phyloP scores from a whole-genome alignment of 2,888 invertebrate species.

The Meiosimyza decipiens region DNA sequence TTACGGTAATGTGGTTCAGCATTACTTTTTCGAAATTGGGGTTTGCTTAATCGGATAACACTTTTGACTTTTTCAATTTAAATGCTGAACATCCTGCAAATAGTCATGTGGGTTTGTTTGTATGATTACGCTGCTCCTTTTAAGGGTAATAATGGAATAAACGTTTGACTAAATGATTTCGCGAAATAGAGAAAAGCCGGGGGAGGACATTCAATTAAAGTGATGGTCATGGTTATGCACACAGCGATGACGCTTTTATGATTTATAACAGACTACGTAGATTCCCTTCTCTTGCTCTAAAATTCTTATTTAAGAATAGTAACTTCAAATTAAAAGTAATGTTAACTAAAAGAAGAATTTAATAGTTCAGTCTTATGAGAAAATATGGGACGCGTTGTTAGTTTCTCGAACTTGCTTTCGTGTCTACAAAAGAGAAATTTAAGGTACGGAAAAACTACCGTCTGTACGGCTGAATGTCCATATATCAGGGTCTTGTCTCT shows the following conservation, averaged over 20 bases:
- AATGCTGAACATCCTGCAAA: slow-evolving; percentile 18
- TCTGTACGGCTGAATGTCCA: background rate
- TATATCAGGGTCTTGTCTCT: background rate
- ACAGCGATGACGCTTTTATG: slow-evolving; percentile 9
- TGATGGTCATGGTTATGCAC: slow-evolving; percentile 16
- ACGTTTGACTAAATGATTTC: slow-evolving; percentile 62
- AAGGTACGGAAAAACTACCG: background rate
- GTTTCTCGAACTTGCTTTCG: too few species aligned
- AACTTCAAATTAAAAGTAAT: background rate
- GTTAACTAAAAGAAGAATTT: too few species aligned
- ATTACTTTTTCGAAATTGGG: background rate
- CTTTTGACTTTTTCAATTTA: slow-evolving; percentile 31
- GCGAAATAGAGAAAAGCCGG: slow-evolving; percentile 34
- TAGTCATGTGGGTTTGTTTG: slow-evolving; percentile 1
- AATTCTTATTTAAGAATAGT: slow-evolving; percentile 6
- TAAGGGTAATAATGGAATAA: slow-evolving; percentile 62
- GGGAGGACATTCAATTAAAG: slow-evolving; percentile 28
- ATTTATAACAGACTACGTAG: background rate
- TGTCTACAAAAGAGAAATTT: background rate
- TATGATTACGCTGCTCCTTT: background rate
- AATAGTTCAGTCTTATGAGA: background rate
- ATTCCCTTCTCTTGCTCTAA: background rate
- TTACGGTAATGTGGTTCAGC: background rate
- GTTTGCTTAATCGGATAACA: slow-evolving; percentile 17
- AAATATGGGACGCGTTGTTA: too few species aligned